Evolutionary conservation across 1,140 invertebrate species (phyloP).

Genomic region (Papilio polyxenes): DNA sequence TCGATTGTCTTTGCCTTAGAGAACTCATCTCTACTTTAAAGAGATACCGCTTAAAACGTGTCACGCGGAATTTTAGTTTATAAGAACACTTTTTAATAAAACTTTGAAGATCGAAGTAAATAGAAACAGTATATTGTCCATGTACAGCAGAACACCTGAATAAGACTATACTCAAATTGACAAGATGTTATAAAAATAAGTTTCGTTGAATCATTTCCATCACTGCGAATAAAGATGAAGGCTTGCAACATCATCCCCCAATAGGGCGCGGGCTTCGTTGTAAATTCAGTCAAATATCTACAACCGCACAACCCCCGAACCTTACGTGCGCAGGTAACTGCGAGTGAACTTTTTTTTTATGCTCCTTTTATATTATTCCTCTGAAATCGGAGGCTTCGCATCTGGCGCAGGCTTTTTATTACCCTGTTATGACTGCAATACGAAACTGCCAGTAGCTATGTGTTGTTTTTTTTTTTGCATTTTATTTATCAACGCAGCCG

Average conservation of each 20-base stretch:
- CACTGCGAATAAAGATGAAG: not conserved
- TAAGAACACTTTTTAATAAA: not conserved
- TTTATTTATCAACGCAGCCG: conserved; percentile 28
- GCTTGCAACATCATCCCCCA: conserved; percentile 16
- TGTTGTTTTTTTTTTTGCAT: conserved; percentile 29
- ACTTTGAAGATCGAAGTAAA: too few species aligned
- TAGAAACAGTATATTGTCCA: too few species aligned
- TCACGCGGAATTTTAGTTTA: not conserved
- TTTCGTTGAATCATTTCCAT: not conserved
- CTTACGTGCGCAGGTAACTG: conserved; percentile 58
- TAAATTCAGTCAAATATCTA: not conserved
- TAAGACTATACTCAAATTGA: not conserved
- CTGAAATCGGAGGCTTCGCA: conserved; percentile 69
- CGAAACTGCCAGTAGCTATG: conserved; percentile 46
- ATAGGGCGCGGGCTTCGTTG: not conserved
- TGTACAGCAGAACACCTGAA: not conserved
- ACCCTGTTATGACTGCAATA: conserved; percentile 72
- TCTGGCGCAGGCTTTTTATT: conserved; percentile 69
- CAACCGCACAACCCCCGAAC: conserved; percentile 51
- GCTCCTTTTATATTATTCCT: conserved; percentile 64
- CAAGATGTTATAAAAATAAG: not conserved
- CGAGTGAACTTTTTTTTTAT: conserved; percentile 56
- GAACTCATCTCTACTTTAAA: conserved; percentile 13
- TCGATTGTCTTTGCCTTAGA: conserved; percentile 45
- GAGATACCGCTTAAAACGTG: not conserved